These are phyloP conservation scores for Liodrosophila aerea DNA, from an alignment of 2,888 invertebrate genomes.

Conservation along the genomic window DNA sequence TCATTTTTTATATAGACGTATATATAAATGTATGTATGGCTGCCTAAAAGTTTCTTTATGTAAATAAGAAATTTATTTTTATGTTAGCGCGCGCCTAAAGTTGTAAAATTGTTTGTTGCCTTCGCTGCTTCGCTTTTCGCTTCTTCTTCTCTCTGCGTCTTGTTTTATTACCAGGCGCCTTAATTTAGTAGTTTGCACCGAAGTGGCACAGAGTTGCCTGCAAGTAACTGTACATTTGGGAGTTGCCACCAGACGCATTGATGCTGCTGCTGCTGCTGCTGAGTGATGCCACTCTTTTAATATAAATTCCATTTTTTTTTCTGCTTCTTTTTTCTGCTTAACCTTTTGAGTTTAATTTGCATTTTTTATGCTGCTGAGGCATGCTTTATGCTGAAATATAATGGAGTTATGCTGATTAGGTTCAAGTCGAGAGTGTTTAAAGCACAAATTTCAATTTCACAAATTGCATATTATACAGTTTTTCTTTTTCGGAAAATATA, in stretches of 20 bases:
- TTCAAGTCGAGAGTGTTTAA: not conserved
- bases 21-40: conserved; percentile 20
- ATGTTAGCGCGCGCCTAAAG: conserved; percentile 70
- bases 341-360: conserved; percentile 61
- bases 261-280: conserved; percentile 25
- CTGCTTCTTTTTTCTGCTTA: conserved; percentile 14
- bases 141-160: conserved; percentile 42
- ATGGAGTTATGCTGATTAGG: conserved; percentile 26
- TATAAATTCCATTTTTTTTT: conserved; percentile 15
- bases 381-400: conserved; percentile 25
- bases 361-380: conserved; percentile 50
- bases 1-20: conserved; percentile 33
- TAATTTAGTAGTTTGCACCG: conserved; percentile 68
- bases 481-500: not conserved
- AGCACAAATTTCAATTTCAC: not conserved
- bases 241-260: conserved; percentile 29
- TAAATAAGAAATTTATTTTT: conserved; percentile 77
- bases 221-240: conserved; percentile 63
- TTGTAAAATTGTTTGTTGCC: conserved; percentile 62
- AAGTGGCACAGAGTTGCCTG: conserved; percentile 49
- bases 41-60: conserved; percentile 74
- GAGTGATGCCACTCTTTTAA: conserved; percentile 35
- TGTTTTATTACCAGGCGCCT: conserved; percentile 68
- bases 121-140: conserved; percentile 7
- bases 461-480: not conserved